These are phyloP conservation scores for Erithacus rubecula DNA, from an alignment of 2,797 vertebrate genomes.

Conservation along the genomic window DNA sequence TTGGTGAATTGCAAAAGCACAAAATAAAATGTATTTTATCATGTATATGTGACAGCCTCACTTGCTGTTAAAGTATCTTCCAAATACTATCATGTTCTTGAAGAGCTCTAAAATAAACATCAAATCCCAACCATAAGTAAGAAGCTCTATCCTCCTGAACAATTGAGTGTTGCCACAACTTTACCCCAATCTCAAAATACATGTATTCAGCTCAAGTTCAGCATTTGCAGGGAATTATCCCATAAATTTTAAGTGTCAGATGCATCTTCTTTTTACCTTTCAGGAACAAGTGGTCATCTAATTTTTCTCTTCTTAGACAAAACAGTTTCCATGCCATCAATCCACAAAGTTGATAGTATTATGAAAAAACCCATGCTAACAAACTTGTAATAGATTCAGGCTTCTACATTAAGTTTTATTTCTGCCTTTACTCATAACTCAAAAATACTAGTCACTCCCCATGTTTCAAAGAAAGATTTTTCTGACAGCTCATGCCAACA, in stretches of 20 bases:
- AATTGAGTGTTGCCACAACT: background rate
- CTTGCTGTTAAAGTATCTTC: conserved; percentile 35
- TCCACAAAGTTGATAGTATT: background rate
- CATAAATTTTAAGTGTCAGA: background rate
- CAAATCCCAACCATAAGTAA: background rate
- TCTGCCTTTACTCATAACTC: background rate
- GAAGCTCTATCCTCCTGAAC: background rate
- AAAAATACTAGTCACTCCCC: background rate
- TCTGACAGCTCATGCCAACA: conserved; percentile 5
- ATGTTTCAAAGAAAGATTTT: background rate
- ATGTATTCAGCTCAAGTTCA: background rate
- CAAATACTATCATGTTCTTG: background rate
- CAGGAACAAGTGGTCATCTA: background rate
- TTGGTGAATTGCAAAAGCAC: conserved; percentile 47
- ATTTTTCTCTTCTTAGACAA: background rate
- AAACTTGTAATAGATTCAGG: background rate
- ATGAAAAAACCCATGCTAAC: background rate
- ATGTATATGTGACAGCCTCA: conserved; percentile 47
- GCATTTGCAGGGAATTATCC: background rate
- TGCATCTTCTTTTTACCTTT: background rate
- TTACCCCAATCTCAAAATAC: background rate
- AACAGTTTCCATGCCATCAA: background rate
- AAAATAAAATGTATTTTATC: conserved; percentile 49
- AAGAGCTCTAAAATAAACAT: conserved; percentile 58
- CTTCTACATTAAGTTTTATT: background rate